Base-by-base conservation (phyloP, 2,888 invertebrate genomes). In the Rugalucina vietnamica region DNA sequence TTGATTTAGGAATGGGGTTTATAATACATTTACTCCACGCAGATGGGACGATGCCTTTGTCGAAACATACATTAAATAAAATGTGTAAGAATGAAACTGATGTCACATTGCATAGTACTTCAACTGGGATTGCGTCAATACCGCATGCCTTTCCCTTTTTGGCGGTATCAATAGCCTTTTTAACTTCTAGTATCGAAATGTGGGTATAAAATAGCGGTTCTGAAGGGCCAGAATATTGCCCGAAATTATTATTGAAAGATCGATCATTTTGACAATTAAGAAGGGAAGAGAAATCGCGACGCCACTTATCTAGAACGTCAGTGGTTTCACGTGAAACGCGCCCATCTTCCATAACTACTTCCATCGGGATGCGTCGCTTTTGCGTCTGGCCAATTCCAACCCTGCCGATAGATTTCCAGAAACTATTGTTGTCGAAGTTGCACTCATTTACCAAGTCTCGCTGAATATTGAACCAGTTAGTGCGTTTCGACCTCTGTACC, bases 21-120 rank as follows among this genome's bases (percentile, higher is more conserved):
- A 80, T 84, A 24, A 84, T 74, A 29, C 73, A 27, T 76, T 84
- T 80, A 24, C 32, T 54, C 80, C 80, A 84, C 18, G n/a, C 39
- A 34, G 49, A 39, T 5, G 85, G 82, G 21, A 85, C 60, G 29
- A 43, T 75, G 8, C 80, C 77, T 1, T 24, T 80, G 10, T 57
- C n/a, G 49, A 80, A 82, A 76, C 82, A 85, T 12, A 72, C 39
- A 74, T 82, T 85, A 57, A 80, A 82, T 14, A 85, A 24, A 3
- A 27, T 14, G 65, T 69, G 74, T 32, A 85, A 54, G 54, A 77
- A 69, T 10, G 29, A 32, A 12, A 82, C 27, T 18, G 81, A 34
- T 14, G 75, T 70, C 21, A 74, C 75, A 71, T 79, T 74, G 39
- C 80, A 65, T 24, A 84, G 43, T 21, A 81, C 71, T 29, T 81